Evolutionary conservation across 1,140 invertebrate species (phyloP).

Genomic region (Idris sp.): DNA sequence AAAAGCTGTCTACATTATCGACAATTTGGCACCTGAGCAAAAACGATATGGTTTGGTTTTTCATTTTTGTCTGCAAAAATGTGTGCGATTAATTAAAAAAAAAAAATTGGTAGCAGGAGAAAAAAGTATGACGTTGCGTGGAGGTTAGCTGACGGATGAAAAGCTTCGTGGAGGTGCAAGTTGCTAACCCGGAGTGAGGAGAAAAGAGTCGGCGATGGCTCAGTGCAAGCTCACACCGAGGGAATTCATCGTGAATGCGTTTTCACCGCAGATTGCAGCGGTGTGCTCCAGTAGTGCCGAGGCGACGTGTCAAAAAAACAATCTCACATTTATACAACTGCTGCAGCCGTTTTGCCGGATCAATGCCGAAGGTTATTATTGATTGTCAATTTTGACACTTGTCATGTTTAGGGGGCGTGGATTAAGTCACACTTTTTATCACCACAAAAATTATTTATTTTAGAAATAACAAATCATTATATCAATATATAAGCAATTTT

Average conservation of each 20-base stretch:
- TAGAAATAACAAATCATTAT: no score
- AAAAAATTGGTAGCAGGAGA: no score
- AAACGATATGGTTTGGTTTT: no score
- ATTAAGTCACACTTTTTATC: no score
- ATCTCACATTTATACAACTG: conserved; percentile 92
- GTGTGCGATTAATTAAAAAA: background rate
- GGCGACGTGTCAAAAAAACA: conserved; percentile 91
- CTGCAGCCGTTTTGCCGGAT: conserved; percentile 93
- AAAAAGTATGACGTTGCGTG: conserved; percentile 1
- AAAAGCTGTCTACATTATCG: no score
- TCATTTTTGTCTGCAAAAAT: no score
- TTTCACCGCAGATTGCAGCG: conserved; percentile 92
- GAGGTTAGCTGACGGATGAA: conserved; percentile 18
- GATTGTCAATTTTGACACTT: conserved; percentile 22
- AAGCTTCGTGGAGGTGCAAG: no score
- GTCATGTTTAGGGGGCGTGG: background rate
- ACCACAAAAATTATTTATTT: no score
- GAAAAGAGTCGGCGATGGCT: conserved; percentile 77
- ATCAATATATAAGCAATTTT: no score
- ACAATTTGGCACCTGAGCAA: no score
- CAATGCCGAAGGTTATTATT: conserved; percentile 85
- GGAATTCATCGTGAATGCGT: conserved; percentile 93
- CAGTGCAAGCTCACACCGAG: conserved; percentile 84
- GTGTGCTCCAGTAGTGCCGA: conserved; percentile 90
- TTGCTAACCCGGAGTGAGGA: background rate